Base-by-base conservation (phyloP, 2,888 invertebrate species). In the Sminthurides aquaticus region DNA sequence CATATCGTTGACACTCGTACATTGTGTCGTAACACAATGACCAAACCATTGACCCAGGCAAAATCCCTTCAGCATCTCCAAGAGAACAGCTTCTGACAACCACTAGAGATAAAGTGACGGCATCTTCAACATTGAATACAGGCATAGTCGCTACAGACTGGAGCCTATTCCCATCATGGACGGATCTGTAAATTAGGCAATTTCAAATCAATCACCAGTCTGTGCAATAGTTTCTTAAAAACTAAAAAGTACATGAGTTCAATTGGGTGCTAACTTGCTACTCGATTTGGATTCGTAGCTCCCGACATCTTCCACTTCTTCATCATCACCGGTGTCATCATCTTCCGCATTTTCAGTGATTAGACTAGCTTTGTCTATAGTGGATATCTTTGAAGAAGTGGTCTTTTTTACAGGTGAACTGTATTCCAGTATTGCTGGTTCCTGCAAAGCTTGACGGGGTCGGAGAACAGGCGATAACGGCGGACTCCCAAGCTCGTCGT, bases 21-120 rank as follows among this genome's bases (percentile, higher is more conserved):
- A 29, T 48, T 1, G 48, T 27, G 26, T 62, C 62, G 22, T 49
- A 62, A 28, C 62, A 62, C 18, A 56, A 28, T 25, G 26, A 18
- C 62, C 57, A 62, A 3, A 57, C 49, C 22, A 62, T 54, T 22
- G 26, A 24, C 26, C 56, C 62, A 2, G 49, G 28, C 34, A 62
- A 24, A 20, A 18, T 60, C 2, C 60, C 60, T n/a, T 25, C 49
- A 8, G 26, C 60, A 49, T 60, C 60, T 24, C 49, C 60, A 48
- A 60, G 25, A 8, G 49, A 3, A 3, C 8, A 11, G 49, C 49
- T 27, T 3, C 60, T 25, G n/a, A 60, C 24, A 26, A 60, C 60
- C 11, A 60, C 49, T 8, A 60, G 26, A 2, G 60, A 60, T 49
- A 60, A 27, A 1, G 49, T 60, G 25, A 60, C 60, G 3, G 49